phyloP scores from a whole-genome alignment of 2,797 vertebrate species.

The Carapus acus region DNA sequence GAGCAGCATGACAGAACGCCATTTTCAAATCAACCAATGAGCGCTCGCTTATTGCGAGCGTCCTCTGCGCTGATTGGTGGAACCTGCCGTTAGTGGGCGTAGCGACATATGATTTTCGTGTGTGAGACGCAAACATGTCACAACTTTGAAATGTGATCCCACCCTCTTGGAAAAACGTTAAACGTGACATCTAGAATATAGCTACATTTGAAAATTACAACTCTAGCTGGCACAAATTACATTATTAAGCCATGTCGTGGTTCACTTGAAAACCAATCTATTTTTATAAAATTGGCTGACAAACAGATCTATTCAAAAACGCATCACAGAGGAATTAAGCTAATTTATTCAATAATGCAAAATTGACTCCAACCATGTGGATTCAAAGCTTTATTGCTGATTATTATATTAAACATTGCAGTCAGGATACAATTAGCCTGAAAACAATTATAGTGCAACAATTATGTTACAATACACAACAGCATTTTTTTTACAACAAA shows the following conservation, averaged over 20 bases:
- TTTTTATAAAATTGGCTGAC: no score
- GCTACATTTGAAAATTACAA: no score
- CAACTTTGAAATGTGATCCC: no score
- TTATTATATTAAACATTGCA: slow-evolving; percentile 73
- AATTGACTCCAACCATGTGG: slow-evolving; percentile 32
- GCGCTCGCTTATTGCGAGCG: neutral
- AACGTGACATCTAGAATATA: no score
- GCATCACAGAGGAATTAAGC: neutral
- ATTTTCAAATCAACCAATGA: slow-evolving; percentile 74
- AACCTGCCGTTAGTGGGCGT: slow-evolving; percentile 23
- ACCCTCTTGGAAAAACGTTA: no score
- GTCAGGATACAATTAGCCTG: slow-evolving; percentile 67
- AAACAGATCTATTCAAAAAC: neutral
- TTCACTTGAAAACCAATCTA: no score
- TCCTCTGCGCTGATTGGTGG: slow-evolving; percentile 60
- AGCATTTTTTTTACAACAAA: slow-evolving; percentile 68
- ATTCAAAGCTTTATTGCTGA: slow-evolving; percentile 80
- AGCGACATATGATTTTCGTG: neutral
- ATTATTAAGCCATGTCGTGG: no score
- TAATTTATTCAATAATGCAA: neutral
- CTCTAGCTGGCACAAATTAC: no score
- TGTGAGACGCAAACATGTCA: slow-evolving; percentile 2
- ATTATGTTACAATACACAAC: slow-evolving; percentile 76
- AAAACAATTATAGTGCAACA: slow-evolving; percentile 76
- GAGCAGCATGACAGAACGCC: slow-evolving; percentile 21